Evolutionary conservation across 1,140 invertebrate genomes (phyloP), one percentile per base, ranked within the genome.

Genomic region (Phthorimaea operculella): DNA sequence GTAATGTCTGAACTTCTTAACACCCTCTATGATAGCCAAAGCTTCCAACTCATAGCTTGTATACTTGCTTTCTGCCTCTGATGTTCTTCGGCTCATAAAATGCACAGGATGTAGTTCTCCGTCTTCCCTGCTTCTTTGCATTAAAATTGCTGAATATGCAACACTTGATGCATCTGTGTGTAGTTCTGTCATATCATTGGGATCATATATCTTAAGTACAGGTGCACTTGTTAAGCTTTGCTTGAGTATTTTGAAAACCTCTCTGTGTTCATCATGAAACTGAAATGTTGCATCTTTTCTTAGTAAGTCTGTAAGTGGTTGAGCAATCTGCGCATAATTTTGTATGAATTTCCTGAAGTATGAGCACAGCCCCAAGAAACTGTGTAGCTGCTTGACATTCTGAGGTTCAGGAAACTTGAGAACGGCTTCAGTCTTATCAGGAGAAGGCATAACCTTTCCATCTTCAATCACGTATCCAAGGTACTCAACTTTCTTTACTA

Each of bases 51-150:
- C 72, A 60, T 82, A 83, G 54, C 70, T 67, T 4, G 59, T 56
- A 52, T 86, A 89, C 18, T 75, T 76, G 4, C 33, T 62, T 66
- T 89, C 86, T 11, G 62, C 50, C 8, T 68, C 65, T n/a, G 53
- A 67, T 12, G 87, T 76, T 44, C 55, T 64, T 1, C 39, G 54
- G 52, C 62, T 70, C 57, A 64, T 61, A 9, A 59, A 70, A 18
- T 64, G 51, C 1, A 68, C 59, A 0, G 70, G 67, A 33, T 66
- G 61, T 12, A 64, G 36, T 4, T 48, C 34, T 28, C 54, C 55
- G 28, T 61, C 47, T 7, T 51, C 21, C 6, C 21, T 7, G 33
- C 42, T 4, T 33, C 33, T 42, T 34, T 74, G 71, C 15, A 74
- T 16, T 9, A 79, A 33, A 44, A 76, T 70, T 0, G 68, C 73